Percentiles rank a stretch among this genome's conserved stretches.
phyloP scores from a whole-genome alignment of 2,797 vertebrate species.

The Lithobates pipiens region DNA sequence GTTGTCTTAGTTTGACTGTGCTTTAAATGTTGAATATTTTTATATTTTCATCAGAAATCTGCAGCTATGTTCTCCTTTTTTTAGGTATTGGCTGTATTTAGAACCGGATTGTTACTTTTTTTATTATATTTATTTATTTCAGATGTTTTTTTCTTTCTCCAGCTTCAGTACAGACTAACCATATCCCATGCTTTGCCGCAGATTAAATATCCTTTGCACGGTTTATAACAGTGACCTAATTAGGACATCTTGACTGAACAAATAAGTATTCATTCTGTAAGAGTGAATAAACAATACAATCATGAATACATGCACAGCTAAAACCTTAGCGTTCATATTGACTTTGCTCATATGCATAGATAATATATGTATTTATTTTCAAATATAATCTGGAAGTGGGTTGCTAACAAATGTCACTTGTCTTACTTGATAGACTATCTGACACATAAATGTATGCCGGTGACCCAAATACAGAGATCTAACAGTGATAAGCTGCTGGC shows the following conservation, averaged over 20 bases:
- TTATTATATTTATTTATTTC: background rate
- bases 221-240: background rate
- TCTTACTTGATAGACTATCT: too few species aligned
- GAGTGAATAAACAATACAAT: too few species aligned
- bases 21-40: background rate
- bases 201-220: background rate
- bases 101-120: background rate
- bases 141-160: background rate
- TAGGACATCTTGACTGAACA: conserved; percentile 2
- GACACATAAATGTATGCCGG: too few species aligned
- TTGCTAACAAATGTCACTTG: background rate
- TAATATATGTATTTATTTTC: background rate
- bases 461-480: background rate
- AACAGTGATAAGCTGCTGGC: background rate
- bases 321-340: background rate
- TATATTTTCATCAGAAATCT: background rate
- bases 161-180: background rate
- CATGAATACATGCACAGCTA: background rate
- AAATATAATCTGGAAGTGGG: background rate
- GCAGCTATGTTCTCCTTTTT: background rate
- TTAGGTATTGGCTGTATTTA: background rate
- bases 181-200: background rate
- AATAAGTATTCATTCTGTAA: background rate
- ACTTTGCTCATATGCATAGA: background rate
- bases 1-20: too few species aligned